Percentiles rank a stretch among this genome's conserved stretches.
phyloP scores from a whole-genome alignment of 2,113 vertebrate genomes.

The Choloepus hoffmanni region DNA sequence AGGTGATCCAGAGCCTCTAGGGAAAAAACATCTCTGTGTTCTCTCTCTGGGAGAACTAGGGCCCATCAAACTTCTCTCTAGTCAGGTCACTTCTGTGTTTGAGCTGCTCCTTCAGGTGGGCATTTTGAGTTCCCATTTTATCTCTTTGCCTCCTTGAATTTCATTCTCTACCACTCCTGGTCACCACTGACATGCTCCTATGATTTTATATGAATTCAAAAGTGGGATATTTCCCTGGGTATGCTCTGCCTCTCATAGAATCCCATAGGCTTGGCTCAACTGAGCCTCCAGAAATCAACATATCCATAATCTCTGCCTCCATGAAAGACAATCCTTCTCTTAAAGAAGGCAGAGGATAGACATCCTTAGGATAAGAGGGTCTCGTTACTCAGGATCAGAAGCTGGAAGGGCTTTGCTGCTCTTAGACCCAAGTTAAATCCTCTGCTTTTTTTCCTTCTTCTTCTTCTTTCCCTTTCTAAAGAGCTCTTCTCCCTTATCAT shows the following conservation, averaged over 20 bases:
- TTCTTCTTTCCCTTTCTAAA: neutral
- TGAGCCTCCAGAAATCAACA: neutral
- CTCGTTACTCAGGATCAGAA: neutral
- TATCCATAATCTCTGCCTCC: neutral
- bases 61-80: neutral
- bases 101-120: neutral
- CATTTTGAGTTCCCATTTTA: neutral
- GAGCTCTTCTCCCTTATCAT: conserved; percentile 12
- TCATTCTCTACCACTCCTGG: neutral
- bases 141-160: neutral
- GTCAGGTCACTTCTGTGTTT: neutral
- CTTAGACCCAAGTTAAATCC: neutral
- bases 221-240: neutral
- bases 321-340: neutral
- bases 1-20: neutral
- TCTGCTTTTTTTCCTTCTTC: neutral
- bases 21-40: neutral
- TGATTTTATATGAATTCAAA: neutral
- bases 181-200: neutral
- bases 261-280: neutral
- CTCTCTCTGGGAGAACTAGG: neutral
- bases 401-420: neutral
- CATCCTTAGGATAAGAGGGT: neutral
- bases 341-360: neutral
- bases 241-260: neutral